phyloP scores from a whole-genome alignment of 2,113 vertebrate species.

The Brachypteracias leptosomus region DNA sequence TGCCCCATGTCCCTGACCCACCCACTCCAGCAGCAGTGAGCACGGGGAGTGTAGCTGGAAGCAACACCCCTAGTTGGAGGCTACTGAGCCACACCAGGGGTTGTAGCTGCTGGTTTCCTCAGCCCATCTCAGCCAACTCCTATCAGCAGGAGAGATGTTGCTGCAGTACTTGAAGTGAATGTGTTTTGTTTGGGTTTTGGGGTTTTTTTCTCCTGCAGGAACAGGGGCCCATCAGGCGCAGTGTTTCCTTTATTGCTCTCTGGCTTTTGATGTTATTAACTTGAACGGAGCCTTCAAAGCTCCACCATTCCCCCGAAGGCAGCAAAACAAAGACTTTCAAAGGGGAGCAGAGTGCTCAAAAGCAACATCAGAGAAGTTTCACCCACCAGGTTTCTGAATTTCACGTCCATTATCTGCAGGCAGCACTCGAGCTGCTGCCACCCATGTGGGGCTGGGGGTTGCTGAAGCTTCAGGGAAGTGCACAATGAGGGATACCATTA shows the following conservation, averaged over 20 bases:
- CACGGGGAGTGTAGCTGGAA: neutral
- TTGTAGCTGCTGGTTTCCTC: neutral
- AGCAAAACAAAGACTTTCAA: neutral
- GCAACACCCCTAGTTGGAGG: neutral
- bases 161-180: neutral
- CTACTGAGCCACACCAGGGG: neutral
- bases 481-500: neutral
- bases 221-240: no score
- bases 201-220: neutral
- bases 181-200: neutral
- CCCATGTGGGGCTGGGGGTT: no score
- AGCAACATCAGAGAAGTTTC: neutral
- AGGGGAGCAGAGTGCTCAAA: neutral
- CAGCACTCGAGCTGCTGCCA: neutral
- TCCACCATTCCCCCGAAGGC: no score
- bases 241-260: neutral
- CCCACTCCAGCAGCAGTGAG: neutral
- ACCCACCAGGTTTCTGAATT: neutral
- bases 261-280: neutral
- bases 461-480: neutral
- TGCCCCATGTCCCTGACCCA: neutral
- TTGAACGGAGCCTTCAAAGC: neutral
- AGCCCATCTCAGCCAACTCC: neutral
- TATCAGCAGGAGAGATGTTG: neutral
- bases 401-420: fast-evolving